phyloP scores from a whole-genome alignment of 1,140 invertebrate genomes.

The Lepidurus packardi region DNA sequence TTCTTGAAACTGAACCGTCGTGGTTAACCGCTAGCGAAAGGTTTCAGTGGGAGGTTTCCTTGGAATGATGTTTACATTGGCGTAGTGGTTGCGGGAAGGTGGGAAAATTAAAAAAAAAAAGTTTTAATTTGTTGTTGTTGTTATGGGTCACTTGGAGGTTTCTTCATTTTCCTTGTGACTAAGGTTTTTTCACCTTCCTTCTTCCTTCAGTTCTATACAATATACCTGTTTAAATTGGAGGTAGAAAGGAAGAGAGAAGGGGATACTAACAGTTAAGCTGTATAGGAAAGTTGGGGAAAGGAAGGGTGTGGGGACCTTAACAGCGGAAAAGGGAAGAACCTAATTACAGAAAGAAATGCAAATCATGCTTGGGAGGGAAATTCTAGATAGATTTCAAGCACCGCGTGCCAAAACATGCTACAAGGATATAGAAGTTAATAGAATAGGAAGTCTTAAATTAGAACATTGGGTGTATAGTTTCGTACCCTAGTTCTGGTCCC shows the following conservation, averaged over 20 bases:
- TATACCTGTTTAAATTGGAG: background rate
- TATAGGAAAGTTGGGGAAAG: background rate
- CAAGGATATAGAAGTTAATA: background rate
- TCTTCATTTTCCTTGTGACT: background rate
- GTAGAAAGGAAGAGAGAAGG: background rate
- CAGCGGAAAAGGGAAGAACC: conserved; percentile 1
- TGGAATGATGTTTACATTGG: too few species aligned
- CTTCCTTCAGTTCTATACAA: background rate
- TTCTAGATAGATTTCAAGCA: background rate
- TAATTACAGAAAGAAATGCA: background rate
- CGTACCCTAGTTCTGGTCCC: too few species aligned
- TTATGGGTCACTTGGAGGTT: background rate
- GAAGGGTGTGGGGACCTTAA: background rate
- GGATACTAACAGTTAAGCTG: background rate
- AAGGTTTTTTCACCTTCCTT: background rate
- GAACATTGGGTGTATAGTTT: too few species aligned
- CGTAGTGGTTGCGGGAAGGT: too few species aligned
- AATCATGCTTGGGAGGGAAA: background rate
- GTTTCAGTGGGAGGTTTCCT: too few species aligned
- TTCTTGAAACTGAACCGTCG: too few species aligned
- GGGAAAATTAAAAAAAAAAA: too few species aligned
- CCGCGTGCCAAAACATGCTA: background rate
- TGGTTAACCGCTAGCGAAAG: too few species aligned
- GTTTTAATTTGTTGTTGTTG: too few species aligned
- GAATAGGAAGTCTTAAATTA: too few species aligned